Conservation (phyloP, 2,888 invertebrate species). For the Tuta absoluta region DNA sequence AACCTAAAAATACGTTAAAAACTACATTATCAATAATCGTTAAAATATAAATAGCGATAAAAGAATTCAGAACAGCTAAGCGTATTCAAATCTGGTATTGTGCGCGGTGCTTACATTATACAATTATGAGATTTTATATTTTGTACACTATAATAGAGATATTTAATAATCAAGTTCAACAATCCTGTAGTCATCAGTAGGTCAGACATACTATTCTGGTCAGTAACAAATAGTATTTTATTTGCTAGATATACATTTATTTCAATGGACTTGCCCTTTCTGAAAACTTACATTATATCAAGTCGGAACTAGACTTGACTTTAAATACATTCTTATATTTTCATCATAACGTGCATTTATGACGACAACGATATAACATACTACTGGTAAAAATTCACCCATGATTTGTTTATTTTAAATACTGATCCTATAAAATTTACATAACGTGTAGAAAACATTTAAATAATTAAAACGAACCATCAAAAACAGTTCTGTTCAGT, state of each 20-base stretch:
- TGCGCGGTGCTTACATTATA: slow-evolving; percentile 46
- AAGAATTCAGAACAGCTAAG: slow-evolving; percentile 61
- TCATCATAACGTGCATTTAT: not conserved
- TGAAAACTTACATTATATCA: no score
- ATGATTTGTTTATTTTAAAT: not conserved
- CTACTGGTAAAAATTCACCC: not conserved
- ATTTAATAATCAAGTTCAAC: not conserved
- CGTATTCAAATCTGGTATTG: slow-evolving; percentile 61
- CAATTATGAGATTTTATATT: slow-evolving; percentile 31
- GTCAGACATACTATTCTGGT: not conserved
- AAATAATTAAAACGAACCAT: not conserved
- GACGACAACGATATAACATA: not conserved
- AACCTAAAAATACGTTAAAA: slow-evolving; percentile 55
- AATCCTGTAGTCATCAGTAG: not conserved
- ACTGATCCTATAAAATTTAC: slow-evolving; percentile 2
- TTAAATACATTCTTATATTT: not conserved
- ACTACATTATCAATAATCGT: slow-evolving; percentile 40
- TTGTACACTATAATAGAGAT: not conserved
- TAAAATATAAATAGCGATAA: slow-evolving; percentile 54
- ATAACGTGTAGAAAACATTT: not conserved
- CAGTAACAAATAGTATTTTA: not conserved
- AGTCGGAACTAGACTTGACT: no score
- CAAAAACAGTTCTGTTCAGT: not conserved
- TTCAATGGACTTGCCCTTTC: no score
- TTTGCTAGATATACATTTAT: not conserved